Base-by-base conservation (phyloP, 1,140 invertebrate species). In the Apis laboriosa region DNA sequence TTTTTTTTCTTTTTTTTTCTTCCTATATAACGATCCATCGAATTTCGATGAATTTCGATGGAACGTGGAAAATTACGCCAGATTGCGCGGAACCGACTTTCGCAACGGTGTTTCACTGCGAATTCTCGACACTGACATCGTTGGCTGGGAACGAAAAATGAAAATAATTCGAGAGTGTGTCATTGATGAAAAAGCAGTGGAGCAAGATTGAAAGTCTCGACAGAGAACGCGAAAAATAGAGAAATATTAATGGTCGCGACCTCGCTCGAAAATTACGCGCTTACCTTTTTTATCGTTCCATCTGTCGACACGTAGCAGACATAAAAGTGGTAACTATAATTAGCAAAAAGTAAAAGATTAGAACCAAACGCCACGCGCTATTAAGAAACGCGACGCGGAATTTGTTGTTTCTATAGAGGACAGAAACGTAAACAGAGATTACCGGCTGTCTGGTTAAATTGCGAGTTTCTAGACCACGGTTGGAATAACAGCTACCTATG, bases 151-250 rank as follows among this genome's bases (percentile, higher is more conserved):
- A 2, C 13, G 2, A 43, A 21, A 24, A 51, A 67, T n/a, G 28
- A 68, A 87, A 72, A 66, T 64, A 60, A 74, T 77, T 79, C 51
- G 68, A 77, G 74, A 85, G 58, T 34, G 61, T 75, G 64, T 51
- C 34, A 11, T 34, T 49, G 24, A 1, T 51, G 19, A 19, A 74
- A 83, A 68, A 60, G 24, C 21, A 9, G 24, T 9, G 24, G 21
- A 17, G 15, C 68, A 61, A 68, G 15, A 49, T 51, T 56, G 24
- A 86, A 72, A 63, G 43, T 9, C 17, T 13, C 21, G 34, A 7
- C 34, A 43, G 15, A 15, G 60, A 13, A 12, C 73, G 64, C 71
- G 72, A n/a, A 51, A 74, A 64, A 74, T 43, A 12, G 60, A 66
- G 61, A 13, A 74, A 74, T 49, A 60, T 13, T n/a, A 5, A 58